A percentile compares a stretch with the other conserved stretches of the same genome.
Evolutionary conservation across 2,113 vertebrate genomes (phyloP).

Genomic region (Silurus meridionalis): DNA sequence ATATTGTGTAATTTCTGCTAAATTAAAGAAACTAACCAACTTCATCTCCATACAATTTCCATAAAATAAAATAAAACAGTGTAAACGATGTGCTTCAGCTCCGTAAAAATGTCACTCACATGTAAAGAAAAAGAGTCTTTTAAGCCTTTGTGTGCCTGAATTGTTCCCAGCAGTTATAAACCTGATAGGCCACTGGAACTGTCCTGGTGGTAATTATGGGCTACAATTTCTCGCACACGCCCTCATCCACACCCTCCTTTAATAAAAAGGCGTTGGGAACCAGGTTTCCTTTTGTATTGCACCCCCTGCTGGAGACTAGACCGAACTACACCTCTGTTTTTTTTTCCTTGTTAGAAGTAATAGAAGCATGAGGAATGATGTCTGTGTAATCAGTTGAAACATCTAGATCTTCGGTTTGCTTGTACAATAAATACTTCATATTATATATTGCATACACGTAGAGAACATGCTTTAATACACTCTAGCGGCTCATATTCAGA

Average conservation of each 20-base stretch:
- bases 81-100: not conserved
- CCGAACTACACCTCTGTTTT: conserved; percentile 57
- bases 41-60: not conserved
- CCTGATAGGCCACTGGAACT: conserved; percentile 43
- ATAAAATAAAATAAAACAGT: not conserved
- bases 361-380: no score
- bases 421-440: not conserved
- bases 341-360: not conserved
- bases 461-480: not conserved
- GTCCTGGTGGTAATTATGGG: conserved; percentile 48
- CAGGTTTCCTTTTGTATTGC: conserved; percentile 67
- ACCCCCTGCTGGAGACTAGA: conserved; percentile 69
- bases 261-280: not conserved
- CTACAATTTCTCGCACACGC: conserved; percentile 48
- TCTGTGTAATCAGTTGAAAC: not conserved
- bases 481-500: not conserved
- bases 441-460: not conserved
- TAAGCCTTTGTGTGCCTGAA: conserved; percentile 36
- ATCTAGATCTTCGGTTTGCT: not conserved
- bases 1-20: no score
- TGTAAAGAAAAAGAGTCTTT: conserved; percentile 7
- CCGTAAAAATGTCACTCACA: not conserved
- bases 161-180: conserved; percentile 42
- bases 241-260: conserved; percentile 39
- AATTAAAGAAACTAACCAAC: no score